phyloP scores from a whole-genome alignment of 2,113 vertebrate genomes.

The Geococcyx californianus region DNA sequence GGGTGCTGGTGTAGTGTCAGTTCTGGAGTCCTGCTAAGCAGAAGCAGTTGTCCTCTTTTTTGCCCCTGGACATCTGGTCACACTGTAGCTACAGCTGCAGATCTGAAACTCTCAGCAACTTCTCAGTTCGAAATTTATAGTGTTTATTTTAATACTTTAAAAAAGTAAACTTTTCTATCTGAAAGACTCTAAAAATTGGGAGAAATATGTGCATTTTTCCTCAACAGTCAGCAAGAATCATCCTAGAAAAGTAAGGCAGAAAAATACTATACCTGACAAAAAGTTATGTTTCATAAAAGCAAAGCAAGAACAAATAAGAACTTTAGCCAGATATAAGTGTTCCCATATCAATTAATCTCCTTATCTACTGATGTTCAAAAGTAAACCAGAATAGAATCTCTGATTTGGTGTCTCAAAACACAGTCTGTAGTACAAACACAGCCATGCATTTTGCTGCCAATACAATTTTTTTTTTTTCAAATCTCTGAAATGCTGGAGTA shows the following conservation, averaged over 20 bases:
- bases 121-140: not conserved
- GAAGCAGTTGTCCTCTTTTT: not conserved
- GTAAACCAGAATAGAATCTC: not conserved
- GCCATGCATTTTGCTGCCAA: not conserved
- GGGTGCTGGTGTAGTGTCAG: not conserved
- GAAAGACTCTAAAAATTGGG: not conserved
- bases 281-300: not conserved
- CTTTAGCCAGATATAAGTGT: not conserved
- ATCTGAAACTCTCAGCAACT: not conserved
- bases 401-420: not conserved
- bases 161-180: not conserved
- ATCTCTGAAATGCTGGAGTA: not conserved
- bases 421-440: not conserved
- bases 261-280: not conserved
- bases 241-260: not conserved
- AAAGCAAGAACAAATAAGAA: not conserved
- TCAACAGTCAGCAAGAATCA: not conserved
- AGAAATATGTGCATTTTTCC: not conserved
- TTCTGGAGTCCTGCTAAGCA: not conserved
- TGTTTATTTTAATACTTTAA: constrained; percentile 8
- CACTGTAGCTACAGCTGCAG: not conserved
- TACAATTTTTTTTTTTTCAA: not conserved
- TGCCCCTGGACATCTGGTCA: not conserved
- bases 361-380: not conserved
- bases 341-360: not conserved